phyloP scores from a whole-genome alignment of 2,888 invertebrate species.

The Drosophila greeni region DNA sequence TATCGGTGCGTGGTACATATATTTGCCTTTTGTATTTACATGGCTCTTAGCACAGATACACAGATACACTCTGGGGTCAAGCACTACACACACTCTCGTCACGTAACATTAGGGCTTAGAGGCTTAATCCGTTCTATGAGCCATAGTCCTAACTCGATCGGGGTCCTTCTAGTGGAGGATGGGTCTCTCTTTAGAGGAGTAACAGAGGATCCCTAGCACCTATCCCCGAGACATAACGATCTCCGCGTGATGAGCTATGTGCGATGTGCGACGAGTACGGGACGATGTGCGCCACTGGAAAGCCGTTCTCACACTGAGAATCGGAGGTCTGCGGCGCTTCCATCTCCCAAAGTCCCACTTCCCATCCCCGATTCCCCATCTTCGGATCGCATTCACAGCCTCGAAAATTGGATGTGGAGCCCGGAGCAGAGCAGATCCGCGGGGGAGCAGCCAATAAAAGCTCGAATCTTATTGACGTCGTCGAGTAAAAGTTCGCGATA shows the following conservation, averaged over 20 bases:
- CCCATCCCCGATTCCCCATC: conserved; percentile 19
- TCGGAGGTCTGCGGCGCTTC: conserved; percentile 54
- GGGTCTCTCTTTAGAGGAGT: too few species aligned
- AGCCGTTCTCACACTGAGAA: conserved; percentile 62
- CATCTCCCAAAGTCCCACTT: conserved; percentile 24
- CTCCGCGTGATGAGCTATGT: conserved; percentile 11
- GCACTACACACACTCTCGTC: conserved; percentile 6
- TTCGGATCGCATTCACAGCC: conserved; percentile 31
- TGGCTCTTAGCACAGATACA: conserved; percentile 28
- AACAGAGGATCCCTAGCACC: too few species aligned
- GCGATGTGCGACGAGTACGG: conserved; percentile 10
- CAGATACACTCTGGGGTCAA: neutral
- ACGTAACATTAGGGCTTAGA: conserved; percentile 1
- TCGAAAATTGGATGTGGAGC: conserved; percentile 15
- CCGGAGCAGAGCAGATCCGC: conserved; percentile 18
- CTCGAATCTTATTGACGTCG: conserved; percentile 43
- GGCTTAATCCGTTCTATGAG: too few species aligned
- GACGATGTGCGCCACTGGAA: conserved; percentile 59
- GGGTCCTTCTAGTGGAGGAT: too few species aligned
- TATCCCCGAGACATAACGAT: too few species aligned
- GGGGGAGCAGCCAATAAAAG: conserved; percentile 48
- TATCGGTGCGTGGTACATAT: conserved; percentile 57
- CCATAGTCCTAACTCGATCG: too few species aligned
- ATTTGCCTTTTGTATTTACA: conserved; percentile 64
- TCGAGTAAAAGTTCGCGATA: conserved; percentile 27